Percentiles rank a stretch among this genome's conserved stretches.
Evolutionary conservation across 2,113 vertebrate genomes (phyloP).

Genomic region (human (Homo sapiens)): DNA sequence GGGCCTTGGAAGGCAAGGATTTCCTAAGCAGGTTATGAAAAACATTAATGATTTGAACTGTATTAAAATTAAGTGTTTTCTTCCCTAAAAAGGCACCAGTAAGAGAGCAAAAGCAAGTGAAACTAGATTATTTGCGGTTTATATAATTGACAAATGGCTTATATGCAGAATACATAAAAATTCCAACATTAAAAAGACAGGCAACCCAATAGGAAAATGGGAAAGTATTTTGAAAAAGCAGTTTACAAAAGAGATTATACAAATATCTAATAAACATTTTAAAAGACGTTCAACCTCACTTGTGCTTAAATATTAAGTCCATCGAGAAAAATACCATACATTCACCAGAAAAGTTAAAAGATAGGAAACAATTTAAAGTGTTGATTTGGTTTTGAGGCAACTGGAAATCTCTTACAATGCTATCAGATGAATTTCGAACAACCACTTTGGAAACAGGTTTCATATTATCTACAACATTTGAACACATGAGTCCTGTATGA

Average conservation of each 20-base stretch:
- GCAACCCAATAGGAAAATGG: neutral
- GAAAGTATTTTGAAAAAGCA: neutral
- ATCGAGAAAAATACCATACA: neutral
- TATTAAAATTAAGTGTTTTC: neutral
- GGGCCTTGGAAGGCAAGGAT: neutral
- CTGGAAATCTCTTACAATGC: neutral
- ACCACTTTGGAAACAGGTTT: neutral
- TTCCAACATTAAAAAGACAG: neutral
- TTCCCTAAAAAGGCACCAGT: neutral
- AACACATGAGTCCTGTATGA: neutral
- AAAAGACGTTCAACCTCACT: neutral
- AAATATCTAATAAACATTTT: neutral
- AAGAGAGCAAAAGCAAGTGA: neutral
- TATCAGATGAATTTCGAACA: neutral
- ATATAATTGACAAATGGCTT: neutral
- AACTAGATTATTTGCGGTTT: neutral
- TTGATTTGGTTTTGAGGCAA: neutral
- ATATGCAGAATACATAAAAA: neutral
- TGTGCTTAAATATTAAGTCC: neutral
- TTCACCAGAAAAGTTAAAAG: neutral
- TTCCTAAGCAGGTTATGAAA: neutral
- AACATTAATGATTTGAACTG: neutral
- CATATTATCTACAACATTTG: neutral
- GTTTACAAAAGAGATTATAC: neutral
- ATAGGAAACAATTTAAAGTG: neutral